Percentiles rank a stretch among this genome's conserved stretches.
These are phyloP conservation scores for Epistrophella euchroma DNA, from an alignment of 2,888 invertebrate genomes.

Conservation along the genomic window DNA sequence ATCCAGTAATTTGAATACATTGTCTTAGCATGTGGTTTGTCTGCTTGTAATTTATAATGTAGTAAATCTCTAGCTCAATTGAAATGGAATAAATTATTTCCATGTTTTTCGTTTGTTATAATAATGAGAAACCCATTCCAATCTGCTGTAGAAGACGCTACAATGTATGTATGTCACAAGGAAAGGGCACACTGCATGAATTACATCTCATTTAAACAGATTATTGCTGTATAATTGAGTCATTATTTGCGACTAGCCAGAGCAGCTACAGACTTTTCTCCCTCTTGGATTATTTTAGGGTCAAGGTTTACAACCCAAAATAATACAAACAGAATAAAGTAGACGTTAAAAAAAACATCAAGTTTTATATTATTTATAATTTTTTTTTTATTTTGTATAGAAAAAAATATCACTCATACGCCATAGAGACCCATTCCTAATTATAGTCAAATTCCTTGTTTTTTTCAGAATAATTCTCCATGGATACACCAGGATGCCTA, in stretches of 20 bases:
- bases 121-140: neutral
- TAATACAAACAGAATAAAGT: no score
- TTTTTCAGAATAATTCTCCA: conserved; percentile 81
- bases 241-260: no score
- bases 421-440: conserved; percentile 10
- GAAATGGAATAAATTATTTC: neutral
- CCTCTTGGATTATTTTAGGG: no score
- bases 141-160: neutral
- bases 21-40: neutral
- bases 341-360: no score
- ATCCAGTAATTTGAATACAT: conserved; percentile 11
- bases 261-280: no score
- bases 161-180: no score
- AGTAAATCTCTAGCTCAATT: neutral
- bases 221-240: no score
- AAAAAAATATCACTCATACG: conserved; percentile 44
- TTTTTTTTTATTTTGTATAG: no score
- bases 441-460: conserved; percentile 36
- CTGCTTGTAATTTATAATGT: neutral
- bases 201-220: no score
- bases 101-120: neutral
- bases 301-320: no score
- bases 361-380: no score
- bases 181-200: no score
- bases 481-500: conserved; percentile 82